Percentiles rank a stretch among this genome's conserved stretches.
phyloP scores from a whole-genome alignment of 2,797 vertebrate genomes.

The Nasua narica region DNA sequence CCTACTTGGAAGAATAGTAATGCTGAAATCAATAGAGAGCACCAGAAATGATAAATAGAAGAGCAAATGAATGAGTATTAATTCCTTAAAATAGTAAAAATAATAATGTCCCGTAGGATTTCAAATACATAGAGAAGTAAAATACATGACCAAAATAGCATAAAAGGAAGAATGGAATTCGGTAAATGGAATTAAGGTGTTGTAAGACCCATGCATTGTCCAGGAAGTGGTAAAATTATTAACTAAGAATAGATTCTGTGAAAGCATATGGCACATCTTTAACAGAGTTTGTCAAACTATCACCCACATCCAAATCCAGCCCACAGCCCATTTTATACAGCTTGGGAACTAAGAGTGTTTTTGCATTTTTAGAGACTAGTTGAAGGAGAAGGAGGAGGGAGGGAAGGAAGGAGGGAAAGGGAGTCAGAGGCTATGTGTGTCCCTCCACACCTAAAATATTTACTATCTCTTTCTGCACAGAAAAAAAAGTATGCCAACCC shows the following conservation, averaged over 20 bases:
- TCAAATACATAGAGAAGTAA: not conserved
- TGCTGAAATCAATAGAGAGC: not conserved
- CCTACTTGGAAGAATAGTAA: not conserved
- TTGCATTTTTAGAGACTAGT: not conserved
- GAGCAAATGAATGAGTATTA: not conserved
- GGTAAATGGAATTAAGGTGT: not conserved
- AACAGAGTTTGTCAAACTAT: not conserved
- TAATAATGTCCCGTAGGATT: not conserved
- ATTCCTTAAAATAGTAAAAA: not conserved
- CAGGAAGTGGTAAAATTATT: not conserved
- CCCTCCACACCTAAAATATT: not conserved
- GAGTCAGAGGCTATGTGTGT: not conserved
- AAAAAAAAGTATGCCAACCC: not conserved
- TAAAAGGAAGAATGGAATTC: not conserved
- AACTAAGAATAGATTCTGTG: not conserved
- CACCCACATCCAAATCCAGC: not conserved
- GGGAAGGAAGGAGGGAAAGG: no score
- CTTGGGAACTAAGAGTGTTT: not conserved
- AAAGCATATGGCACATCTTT: not conserved
- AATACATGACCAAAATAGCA: not conserved
- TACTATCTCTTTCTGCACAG: not conserved
- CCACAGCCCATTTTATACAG: not conserved
- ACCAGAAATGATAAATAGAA: not conserved
- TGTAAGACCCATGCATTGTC: not conserved
- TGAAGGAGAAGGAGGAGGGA: not conserved